Base-by-base conservation (phyloP, 2,113 vertebrate genomes). In the Pomatostomus ruficeps region DNA sequence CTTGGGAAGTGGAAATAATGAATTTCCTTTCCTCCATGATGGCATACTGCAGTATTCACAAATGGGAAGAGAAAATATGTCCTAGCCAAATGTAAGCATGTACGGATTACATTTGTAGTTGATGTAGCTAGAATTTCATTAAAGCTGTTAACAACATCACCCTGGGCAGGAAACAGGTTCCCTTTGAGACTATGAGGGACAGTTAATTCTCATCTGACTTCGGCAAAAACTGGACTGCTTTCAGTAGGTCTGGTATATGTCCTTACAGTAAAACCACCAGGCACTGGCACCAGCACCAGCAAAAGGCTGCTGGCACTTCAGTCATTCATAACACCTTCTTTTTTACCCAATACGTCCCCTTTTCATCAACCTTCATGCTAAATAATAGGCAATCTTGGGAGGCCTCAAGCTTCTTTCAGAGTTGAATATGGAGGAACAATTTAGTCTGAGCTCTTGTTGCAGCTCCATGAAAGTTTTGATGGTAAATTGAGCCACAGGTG, bases 261-360 rank as follows among this genome's bases (percentile, higher is more conserved):
- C 75, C 33, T 63, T 62, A 36, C 31, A 57, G 38, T 48, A 73
- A 88, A 76, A 70, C 7, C 46, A 42, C 23, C 3, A 4, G 21
- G 6, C 9, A 59, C 6, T 46, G 23, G 7, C 35, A 85, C 8
- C 42, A 74, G 20, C 6, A 49, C 7, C 20, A 77, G 21, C 1
- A 33, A 79, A 85, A 91, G 2, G 4, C 42, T 66, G 23, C 28
- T 49, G 55, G 58, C 14, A 2, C 14, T 74, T 67, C 20, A 26
- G 25, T 59, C 24, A 31, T 54, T 61, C 19, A 9, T 23, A 40
- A 36, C 12, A 42, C 9, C 6, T 36, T 67, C 26, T 13, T 42
- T 84, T 48, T 65, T 71, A 75, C 24, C 28, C 26, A 40, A 7
- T 35, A 29, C 0, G 0, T 11, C 8, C 4, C 16, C 7, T 79